These are phyloP conservation scores for Cynopterus sphinx DNA, from an alignment of 2,797 vertebrate species.

Conservation along the genomic window DNA sequence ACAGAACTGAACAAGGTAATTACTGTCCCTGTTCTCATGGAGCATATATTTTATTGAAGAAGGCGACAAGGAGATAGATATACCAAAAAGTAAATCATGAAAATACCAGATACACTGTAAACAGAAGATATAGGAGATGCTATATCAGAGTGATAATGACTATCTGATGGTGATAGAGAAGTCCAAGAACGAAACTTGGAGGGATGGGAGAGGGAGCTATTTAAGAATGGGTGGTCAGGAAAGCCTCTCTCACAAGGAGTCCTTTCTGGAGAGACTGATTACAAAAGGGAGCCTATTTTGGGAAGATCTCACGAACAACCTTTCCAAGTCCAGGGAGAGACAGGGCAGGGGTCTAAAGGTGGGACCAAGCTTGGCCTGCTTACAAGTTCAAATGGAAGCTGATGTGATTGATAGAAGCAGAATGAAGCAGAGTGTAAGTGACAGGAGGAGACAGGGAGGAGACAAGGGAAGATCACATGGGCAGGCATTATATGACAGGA, in stretches of 20 bases:
- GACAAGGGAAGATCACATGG: no score
- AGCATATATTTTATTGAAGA: neutral
- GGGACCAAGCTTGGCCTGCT: neutral
- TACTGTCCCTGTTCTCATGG: neutral
- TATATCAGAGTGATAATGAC: neutral
- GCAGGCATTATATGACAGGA: fast-evolving
- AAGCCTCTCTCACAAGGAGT: neutral
- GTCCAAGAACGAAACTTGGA: neutral
- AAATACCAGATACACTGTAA: neutral
- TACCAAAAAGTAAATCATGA: neutral
- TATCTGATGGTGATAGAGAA: neutral
- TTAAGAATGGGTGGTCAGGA: neutral
- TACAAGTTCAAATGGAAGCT: neutral
- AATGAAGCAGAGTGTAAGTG: no score
- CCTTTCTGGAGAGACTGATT: neutral
- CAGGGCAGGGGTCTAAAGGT: neutral
- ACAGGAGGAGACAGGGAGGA: neutral
- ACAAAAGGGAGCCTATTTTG: neutral
- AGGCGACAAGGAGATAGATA: neutral
- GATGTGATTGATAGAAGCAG: neutral
- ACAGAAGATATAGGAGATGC: neutral
- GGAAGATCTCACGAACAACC: neutral
- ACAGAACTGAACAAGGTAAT: neutral
- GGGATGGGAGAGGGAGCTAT: neutral
- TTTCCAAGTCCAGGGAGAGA: neutral